Evolutionary conservation across 2,113 vertebrate genomes (phyloP).

Genomic region (Chunga burmeisteri): DNA sequence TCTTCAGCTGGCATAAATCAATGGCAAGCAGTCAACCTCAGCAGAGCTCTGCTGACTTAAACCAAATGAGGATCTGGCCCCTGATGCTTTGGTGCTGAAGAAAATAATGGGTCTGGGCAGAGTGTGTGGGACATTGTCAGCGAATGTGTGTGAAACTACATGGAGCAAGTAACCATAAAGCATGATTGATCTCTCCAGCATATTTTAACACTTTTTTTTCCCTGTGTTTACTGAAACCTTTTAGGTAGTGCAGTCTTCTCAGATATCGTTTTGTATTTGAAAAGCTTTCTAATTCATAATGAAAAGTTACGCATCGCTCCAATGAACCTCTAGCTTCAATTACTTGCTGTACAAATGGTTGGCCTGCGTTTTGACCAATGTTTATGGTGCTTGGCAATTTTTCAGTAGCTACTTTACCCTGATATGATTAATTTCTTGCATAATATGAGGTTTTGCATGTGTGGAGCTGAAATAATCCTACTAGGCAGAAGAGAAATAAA

Average conservation of each 20-base stretch:
- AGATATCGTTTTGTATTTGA: constrained; percentile 73
- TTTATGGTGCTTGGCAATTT: constrained; percentile 82
- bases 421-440: constrained; percentile 82
- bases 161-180: constrained; percentile 60
- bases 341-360: constrained; percentile 72
- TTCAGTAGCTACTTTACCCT: constrained; percentile 80
- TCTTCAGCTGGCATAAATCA: constrained; percentile 65
- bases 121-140: constrained; percentile 70
- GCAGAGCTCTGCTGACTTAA: constrained; percentile 50
- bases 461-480: constrained; percentile 73
- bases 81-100: constrained; percentile 60
- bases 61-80: constrained; percentile 58
- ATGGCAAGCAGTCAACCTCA: constrained; percentile 53
- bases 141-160: constrained; percentile 60
- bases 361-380: constrained; percentile 76
- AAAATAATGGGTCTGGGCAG: constrained; percentile 74
- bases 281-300: constrained; percentile 81
- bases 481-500: constrained; percentile 71
- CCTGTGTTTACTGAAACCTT: constrained; percentile 73
- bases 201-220: constrained; percentile 68
- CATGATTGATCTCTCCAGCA: constrained; percentile 74
- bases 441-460: constrained; percentile 71
- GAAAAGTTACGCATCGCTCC: constrained; percentile 72
- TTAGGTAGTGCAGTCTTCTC: constrained; percentile 73
- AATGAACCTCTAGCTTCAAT: constrained; percentile 74